Base-by-base conservation (phyloP, 1,140 invertebrate species). In the Zaprionus tsacasi region DNA sequence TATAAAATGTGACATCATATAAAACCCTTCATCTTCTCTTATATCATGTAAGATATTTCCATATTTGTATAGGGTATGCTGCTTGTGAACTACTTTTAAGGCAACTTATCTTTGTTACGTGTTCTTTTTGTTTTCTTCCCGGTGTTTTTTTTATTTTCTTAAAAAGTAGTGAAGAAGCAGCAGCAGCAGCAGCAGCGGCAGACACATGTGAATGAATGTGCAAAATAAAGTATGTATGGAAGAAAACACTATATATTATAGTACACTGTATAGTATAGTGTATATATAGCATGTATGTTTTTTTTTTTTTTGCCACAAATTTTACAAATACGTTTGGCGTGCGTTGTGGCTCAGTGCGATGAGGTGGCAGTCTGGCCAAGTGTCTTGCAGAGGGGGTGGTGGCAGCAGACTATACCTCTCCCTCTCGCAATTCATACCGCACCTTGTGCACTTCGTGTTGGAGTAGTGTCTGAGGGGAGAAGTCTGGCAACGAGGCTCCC, bases 241-340 rank as follows among this genome's bases (percentile, higher is more conserved):
- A 40, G 54, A 52, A 17, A 35, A 30, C 55, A 82, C 74, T 68
- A 78, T 74, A 78, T 36, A 76, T 78, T 76, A 74, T 79, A 17
- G 40, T 45, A 15, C 7, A 45, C 69, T 70, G 21, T 63, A 11
- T n/a, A n/a, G n/a, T n/a, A n/a, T n/a, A n/a, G n/a, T n/a, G n/a
- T n/a, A n/a, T n/a, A n/a, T n/a, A n/a, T 60, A 21, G 27, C 38
- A 35, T 35, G 10, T 35, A 35, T 17, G 60, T 25, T 45, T 38
- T 17, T 65, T 25, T 45, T 38, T 67, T 58, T 21, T 56, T 13
- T 33, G 58, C 50, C 61, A 80, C 70, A 88, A 88, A 89, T 88
- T 88, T 88, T 78, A 88, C 85, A 88, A 88, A 88, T 88, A 80
- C 85, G 78, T 83, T 88, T 70, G 80, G 69, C 74, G 63, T 66